phyloP scores from a whole-genome alignment of 2,797 vertebrate genomes.

The Parauchenoglanis ngamensis region DNA sequence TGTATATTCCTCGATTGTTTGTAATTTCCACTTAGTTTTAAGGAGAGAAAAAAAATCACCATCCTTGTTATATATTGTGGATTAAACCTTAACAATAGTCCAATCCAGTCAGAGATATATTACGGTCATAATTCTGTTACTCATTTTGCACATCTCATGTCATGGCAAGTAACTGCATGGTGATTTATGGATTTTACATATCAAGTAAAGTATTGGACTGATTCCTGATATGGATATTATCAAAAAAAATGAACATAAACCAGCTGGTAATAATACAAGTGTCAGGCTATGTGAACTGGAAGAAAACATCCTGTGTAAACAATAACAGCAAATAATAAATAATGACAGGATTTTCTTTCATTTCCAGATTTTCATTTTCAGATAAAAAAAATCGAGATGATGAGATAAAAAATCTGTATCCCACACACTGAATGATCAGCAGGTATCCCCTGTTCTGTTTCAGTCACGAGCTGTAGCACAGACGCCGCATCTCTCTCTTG shows the following conservation, averaged over 20 bases:
- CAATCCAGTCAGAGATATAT: not conserved
- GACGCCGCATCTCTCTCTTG: conserved; percentile 15
- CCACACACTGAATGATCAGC: not conserved
- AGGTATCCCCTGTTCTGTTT: conserved; percentile 5
- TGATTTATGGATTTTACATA: not conserved
- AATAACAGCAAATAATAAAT: not conserved
- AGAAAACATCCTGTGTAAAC: not conserved
- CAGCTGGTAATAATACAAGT: not conserved
- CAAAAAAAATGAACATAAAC: not conserved
- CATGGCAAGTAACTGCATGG: not conserved
- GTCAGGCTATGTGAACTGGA: not conserved
- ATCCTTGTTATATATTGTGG: not conserved
- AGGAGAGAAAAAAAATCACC: not conserved
- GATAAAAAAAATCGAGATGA: not conserved
- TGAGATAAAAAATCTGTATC: not conserved
- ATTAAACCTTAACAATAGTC: not conserved
- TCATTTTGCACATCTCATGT: not conserved
- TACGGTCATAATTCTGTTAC: not conserved
- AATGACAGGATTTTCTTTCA: not conserved
- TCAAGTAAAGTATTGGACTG: not conserved
- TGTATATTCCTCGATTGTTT: not conserved
- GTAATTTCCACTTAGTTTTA: not conserved
- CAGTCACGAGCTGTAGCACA: conserved; percentile 17
- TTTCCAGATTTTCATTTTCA: not conserved
- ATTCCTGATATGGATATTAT: not conserved